A percentile compares a stretch with the other conserved stretches of the same genome.
Evolutionary conservation across 2,797 vertebrate genomes (phyloP).

Genomic region (Mycteria americana): DNA sequence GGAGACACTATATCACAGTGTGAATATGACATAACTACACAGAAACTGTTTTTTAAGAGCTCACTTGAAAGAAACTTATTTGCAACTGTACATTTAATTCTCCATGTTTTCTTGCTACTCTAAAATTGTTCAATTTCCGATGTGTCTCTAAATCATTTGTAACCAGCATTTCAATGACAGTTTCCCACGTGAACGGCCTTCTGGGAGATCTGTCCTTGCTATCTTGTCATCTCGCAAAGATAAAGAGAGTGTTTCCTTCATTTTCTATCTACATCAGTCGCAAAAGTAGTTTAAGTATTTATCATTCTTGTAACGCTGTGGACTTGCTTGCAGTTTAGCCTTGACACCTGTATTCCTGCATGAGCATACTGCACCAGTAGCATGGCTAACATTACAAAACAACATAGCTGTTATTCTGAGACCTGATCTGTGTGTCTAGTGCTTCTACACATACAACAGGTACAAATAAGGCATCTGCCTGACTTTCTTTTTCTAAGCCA

Average conservation of each 20-base stretch:
- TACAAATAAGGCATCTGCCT: background rate
- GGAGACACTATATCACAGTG: background rate
- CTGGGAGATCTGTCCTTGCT: background rate
- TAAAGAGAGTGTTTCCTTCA: background rate
- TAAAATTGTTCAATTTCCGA: background rate
- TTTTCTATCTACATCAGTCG: background rate
- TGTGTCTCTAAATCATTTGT: background rate
- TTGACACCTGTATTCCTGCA: background rate
- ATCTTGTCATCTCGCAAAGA: background rate
- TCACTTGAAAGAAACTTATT: background rate
- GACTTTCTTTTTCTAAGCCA: background rate
- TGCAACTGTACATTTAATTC: background rate
- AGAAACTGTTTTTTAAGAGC: background rate
- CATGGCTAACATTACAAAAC: background rate
- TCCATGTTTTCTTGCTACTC: background rate
- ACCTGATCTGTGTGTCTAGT: background rate
- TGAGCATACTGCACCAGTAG: background rate
- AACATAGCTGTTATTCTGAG: background rate
- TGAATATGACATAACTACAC: background rate
- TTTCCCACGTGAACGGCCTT: accelerated
- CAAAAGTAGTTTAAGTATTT: background rate
- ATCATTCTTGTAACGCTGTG: background rate
- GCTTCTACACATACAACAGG: background rate
- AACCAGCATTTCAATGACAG: background rate
- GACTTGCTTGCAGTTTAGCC: background rate